Conservation (phyloP, 92 coral and sea anemone genomes). For the Parazoanthus darwini region DNA sequence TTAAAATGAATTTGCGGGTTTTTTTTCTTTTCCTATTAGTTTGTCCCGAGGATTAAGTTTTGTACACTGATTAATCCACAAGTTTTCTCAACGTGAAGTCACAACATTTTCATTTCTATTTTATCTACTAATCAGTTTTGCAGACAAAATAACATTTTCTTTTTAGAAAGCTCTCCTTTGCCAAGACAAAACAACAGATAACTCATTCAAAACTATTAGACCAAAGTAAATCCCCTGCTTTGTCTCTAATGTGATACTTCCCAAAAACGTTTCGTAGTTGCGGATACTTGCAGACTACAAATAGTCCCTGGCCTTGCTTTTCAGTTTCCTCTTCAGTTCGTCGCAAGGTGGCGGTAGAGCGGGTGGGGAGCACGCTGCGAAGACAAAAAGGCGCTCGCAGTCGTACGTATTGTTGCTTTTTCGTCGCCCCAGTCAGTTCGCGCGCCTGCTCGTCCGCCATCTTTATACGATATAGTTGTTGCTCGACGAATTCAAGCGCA, state of each 20-base stretch:
- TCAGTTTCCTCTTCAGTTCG: neutral
- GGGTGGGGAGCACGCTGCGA: no score
- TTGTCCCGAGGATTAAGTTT: neutral
- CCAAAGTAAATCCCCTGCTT: neutral
- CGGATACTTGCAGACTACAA: neutral
- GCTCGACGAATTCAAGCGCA: no score
- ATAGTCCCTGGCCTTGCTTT: no score
- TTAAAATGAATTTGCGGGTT: conserved; percentile 10
- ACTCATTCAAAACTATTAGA: neutral
- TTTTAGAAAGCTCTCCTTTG: neutral
- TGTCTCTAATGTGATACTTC: neutral
- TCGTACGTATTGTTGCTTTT: no score
- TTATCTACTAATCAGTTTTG: neutral
- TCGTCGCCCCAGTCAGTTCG: no score
- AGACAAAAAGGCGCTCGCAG: no score
- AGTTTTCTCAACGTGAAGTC: neutral
- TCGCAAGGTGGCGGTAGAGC: neutral
- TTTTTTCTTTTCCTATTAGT: neutral
- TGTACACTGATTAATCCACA: neutral
- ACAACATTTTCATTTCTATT: neutral
- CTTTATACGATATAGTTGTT: no score
- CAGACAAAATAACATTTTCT: conserved; percentile 25
- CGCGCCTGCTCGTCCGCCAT: no score
- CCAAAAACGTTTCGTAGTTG: neutral
- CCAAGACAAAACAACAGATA: conserved; percentile 18